phyloP scores from a whole-genome alignment of 2,797 vertebrate species.

The Cottoperca gobio region DNA sequence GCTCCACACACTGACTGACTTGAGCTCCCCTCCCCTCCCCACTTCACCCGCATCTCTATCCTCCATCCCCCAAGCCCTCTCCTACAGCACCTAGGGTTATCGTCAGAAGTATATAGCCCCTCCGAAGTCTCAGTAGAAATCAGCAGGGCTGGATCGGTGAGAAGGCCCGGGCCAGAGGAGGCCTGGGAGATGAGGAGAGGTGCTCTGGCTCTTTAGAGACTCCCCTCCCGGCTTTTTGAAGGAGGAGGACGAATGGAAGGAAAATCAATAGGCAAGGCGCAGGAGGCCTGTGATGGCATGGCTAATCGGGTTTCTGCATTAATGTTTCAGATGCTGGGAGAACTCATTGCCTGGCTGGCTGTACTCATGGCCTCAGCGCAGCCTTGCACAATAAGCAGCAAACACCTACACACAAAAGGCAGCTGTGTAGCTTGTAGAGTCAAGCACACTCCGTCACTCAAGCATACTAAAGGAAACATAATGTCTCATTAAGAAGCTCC shows the following conservation, averaged over 20 bases:
- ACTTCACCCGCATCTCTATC: slow-evolving; percentile 12
- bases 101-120: slow-evolving; percentile 72
- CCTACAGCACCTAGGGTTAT: slow-evolving; percentile 73
- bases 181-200: slow-evolving; percentile 70
- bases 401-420: slow-evolving; percentile 57
- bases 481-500: not conserved
- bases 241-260: slow-evolving; percentile 71
- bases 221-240: slow-evolving; percentile 74
- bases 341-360: slow-evolving; percentile 63
- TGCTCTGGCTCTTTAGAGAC: slow-evolving; percentile 71
- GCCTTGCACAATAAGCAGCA: slow-evolving; percentile 74
- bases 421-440: slow-evolving; percentile 14
- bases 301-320: slow-evolving; percentile 80
- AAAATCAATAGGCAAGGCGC: slow-evolving; percentile 79
- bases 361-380: slow-evolving; percentile 73
- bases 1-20: slow-evolving; percentile 57
- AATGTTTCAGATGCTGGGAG: slow-evolving; percentile 82
- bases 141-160: slow-evolving; percentile 68
- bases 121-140: slow-evolving; percentile 77
- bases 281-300: slow-evolving; percentile 79
- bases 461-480: slow-evolving; percentile 24
- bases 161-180: slow-evolving; percentile 60
- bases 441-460: slow-evolving; percentile 24
- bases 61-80: slow-evolving; percentile 45
- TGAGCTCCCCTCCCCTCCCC: not conserved